Evolutionary conservation across 2,113 vertebrate species (phyloP).

Genomic region (Melanerpes aurifrons): DNA sequence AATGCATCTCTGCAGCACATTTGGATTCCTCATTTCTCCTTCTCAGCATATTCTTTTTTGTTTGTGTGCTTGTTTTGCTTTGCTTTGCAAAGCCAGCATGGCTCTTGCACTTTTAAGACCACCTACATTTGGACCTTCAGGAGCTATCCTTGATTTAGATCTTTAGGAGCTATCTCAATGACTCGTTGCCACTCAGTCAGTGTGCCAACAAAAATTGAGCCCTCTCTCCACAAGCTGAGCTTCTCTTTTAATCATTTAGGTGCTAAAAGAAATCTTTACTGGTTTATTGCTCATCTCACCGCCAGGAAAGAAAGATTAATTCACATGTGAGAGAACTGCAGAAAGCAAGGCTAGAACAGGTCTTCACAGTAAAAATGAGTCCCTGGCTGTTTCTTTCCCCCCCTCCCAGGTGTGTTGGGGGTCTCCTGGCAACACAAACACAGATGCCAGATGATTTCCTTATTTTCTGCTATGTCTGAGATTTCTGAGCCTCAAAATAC

Average conservation of each 20-base stretch:
- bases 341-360: background rate
- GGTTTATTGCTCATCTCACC: background rate
- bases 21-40: background rate
- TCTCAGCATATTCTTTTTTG: background rate
- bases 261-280: background rate
- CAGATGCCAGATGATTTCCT: background rate
- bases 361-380: background rate
- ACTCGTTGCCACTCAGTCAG: background rate
- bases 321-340: background rate
- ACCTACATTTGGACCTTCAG: background rate
- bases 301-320: background rate
- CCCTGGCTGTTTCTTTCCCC: background rate
- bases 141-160: background rate
- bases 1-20: background rate
- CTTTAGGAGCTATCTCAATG: background rate
- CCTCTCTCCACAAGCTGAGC: background rate
- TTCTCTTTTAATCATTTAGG: background rate
- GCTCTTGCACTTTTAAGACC: background rate
- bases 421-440: background rate
- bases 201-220: background rate
- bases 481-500: background rate
- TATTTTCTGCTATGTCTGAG: background rate
- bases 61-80: background rate
- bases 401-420: background rate
- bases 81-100: background rate